These are phyloP conservation scores for Diglossa cyanea DNA, from an alignment of 2,797 vertebrate species.

Conservation along the genomic window DNA sequence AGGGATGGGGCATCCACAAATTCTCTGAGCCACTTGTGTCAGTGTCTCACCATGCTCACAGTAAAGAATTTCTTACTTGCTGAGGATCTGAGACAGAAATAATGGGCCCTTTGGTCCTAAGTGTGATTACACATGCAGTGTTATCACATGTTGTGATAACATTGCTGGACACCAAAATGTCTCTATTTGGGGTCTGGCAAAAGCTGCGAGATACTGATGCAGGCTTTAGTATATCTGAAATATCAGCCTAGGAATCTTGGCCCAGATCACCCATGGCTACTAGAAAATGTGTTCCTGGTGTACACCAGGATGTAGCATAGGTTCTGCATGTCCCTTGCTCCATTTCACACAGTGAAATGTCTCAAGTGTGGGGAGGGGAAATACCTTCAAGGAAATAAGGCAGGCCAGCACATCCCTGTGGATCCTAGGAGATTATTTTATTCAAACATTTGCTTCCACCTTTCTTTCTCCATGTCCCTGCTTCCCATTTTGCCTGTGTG, in stretches of 20 bases:
- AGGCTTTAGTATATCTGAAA: not conserved
- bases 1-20: not conserved
- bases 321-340: not conserved
- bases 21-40: not conserved
- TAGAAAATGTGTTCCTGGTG: not conserved
- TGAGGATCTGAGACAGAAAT: not conserved
- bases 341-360: not conserved
- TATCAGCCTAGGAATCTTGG: not conserved
- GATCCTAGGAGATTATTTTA: not conserved
- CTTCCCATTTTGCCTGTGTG: not conserved
- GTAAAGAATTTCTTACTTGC: not conserved
- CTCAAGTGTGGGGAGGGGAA: not conserved
- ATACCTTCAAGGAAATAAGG: not conserved
- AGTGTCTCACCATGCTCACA: not conserved
- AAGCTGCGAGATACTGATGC: not conserved
- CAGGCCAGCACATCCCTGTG: not conserved
- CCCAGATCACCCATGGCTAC: not conserved
- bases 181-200: not conserved
- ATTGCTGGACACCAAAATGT: not conserved
- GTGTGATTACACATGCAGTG: fast-evolving
- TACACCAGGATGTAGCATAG: not conserved
- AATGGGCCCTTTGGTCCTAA: not conserved
- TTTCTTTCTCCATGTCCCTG: not conserved
- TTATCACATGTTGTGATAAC: not conserved
- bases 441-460: not conserved